These are phyloP conservation scores for Caenorhabditis sp. DNA, from an alignment of 2,888 invertebrate genomes.

Conservation along the genomic window DNA sequence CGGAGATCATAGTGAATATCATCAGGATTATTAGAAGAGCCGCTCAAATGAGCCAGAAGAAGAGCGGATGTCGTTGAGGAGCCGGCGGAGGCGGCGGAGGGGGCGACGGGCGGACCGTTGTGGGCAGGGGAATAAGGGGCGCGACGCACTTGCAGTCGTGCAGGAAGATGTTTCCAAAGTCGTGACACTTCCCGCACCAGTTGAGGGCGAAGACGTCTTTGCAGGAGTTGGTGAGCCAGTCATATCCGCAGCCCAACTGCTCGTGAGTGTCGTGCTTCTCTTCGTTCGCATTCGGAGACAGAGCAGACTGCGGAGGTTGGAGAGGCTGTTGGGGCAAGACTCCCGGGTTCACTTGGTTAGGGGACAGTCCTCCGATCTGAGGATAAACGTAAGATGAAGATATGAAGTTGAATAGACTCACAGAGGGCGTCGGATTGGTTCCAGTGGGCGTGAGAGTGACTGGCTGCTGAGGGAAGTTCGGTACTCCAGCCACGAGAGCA, in stretches of 20 bases:
- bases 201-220: constrained; percentile 73
- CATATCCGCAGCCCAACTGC: constrained; percentile 76
- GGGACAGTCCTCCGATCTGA: constrained; percentile 26
- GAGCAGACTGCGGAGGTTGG: constrained; percentile 14
- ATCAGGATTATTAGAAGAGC: constrained; percentile 9
- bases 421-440: constrained; percentile 27
- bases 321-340: constrained; percentile 11
- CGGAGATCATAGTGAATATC: constrained; percentile 39
- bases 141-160: constrained; percentile 76
- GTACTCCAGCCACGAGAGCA: constrained; percentile 32
- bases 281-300: constrained; percentile 27
- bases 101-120: constrained; percentile 41
- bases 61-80: constrained; percentile 49
- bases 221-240: constrained; percentile 74
- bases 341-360: constrained; percentile 6
- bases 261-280: constrained; percentile 64
- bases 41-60: constrained; percentile 49
- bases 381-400: neutral
- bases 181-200: constrained; percentile 73
- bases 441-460: constrained; percentile 31
- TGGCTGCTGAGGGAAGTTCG: constrained; percentile 30
- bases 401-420: too few relatives aligned
- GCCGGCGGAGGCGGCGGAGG: constrained; percentile 22
- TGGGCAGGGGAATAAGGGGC: constrained; percentile 61
- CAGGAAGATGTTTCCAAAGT: constrained; percentile 76